Percentiles rank a stretch among this genome's conserved stretches.
phyloP scores from a whole-genome alignment of 2,113 vertebrate genomes.

The Callopanchax toddi region DNA sequence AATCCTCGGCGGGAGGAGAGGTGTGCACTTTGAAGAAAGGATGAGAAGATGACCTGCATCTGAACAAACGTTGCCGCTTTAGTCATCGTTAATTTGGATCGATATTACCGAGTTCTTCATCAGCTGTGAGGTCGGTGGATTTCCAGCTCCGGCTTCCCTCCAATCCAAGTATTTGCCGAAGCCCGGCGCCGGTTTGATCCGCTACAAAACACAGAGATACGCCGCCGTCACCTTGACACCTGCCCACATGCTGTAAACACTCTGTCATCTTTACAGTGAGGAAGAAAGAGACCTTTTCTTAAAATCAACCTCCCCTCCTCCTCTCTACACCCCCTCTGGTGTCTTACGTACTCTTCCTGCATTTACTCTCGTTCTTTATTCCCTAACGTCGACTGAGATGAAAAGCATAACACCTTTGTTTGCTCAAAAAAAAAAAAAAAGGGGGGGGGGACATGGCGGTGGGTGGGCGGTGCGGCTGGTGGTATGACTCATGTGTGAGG shows the following conservation, averaged over 20 bases:
- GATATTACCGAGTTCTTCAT: not conserved
- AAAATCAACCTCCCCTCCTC: not conserved
- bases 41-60: no score
- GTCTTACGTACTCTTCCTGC: slow-evolving; percentile 2
- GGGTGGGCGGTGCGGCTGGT: slow-evolving; percentile 29
- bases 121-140: not conserved
- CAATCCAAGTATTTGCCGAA: slow-evolving; percentile 8
- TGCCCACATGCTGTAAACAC: slow-evolving; percentile 38
- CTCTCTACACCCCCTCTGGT: slow-evolving; percentile 4
- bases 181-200: slow-evolving; percentile 10
- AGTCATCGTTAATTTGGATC: not conserved
- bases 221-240: slow-evolving; percentile 39
- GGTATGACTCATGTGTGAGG: slow-evolving; percentile 46
- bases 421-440: slow-evolving; percentile 19
- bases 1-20: slow-evolving; percentile 19
- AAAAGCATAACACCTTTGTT: slow-evolving; percentile 58
- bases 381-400: slow-evolving; percentile 28
- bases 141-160: not conserved
- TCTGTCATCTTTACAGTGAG: slow-evolving; percentile 13
- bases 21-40: no score
- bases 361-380: slow-evolving; percentile 18
- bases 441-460: not conserved
- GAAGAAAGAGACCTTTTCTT: slow-evolving; percentile 6
- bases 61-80: no score
- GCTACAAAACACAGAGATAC: slow-evolving; percentile 31